Evolutionary conservation across 2,888 invertebrate species (phyloP).

Genomic region (Lycia hirtaria): DNA sequence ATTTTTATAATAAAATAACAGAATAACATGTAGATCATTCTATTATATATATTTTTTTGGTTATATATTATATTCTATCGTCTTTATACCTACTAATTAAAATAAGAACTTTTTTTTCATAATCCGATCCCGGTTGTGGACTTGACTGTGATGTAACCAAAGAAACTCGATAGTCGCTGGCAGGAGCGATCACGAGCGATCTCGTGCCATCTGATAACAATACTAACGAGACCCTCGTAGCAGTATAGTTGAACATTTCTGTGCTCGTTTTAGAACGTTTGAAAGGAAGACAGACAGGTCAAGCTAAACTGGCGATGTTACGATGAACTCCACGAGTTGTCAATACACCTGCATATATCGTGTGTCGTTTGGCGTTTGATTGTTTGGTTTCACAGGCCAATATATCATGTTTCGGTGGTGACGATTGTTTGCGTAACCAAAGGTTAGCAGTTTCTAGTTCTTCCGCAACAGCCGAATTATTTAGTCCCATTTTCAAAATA

Average conservation of each 20-base stretch:
- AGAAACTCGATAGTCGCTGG: slow-evolving; percentile 43
- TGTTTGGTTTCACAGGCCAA: slow-evolving; percentile 35
- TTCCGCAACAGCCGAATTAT: not conserved
- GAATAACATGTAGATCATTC: too few relatives aligned
- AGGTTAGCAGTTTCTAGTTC: slow-evolving; percentile 15
- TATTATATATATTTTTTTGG: too few relatives aligned
- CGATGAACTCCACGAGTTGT: slow-evolving; percentile 13
- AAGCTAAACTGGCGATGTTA: slow-evolving; percentile 10
- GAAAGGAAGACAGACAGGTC: slow-evolving; percentile 18
- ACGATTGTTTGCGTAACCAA: slow-evolving; percentile 24
- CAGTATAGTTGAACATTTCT: too few relatives aligned
- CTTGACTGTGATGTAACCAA: slow-evolving; percentile 7
- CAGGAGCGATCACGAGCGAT: slow-evolving; percentile 39
- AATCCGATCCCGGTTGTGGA: not conserved
- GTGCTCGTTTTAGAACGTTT: too few relatives aligned
- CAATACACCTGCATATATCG: slow-evolving; percentile 33
- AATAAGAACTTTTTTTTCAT: not conserved
- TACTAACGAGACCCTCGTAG: slow-evolving; percentile 7
- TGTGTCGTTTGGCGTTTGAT: slow-evolving; percentile 29
- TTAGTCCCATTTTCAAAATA: not conserved
- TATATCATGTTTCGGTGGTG: slow-evolving; percentile 13
- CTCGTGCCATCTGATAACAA: slow-evolving; percentile 4
- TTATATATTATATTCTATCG: too few relatives aligned
- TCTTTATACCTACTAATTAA: too few relatives aligned
- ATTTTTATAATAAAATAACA: too few relatives aligned